phyloP scores from a whole-genome alignment of 2,113 vertebrate genomes.

The Hippopotamus amphibius region DNA sequence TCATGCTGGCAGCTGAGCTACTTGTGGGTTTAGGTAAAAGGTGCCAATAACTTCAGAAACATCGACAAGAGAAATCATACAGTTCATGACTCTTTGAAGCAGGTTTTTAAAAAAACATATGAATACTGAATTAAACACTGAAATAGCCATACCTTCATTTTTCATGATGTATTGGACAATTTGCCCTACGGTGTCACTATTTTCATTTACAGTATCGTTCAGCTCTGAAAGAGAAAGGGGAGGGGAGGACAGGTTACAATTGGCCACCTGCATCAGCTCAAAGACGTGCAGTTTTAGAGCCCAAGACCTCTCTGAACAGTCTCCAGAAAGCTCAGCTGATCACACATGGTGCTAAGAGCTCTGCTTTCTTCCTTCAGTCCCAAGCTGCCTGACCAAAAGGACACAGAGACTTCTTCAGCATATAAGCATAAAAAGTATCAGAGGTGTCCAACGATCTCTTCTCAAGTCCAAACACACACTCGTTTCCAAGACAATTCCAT shows the following conservation, averaged over 20 bases:
- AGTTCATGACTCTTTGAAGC: neutral
- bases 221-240: conserved; percentile 86
- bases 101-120: neutral
- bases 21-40: neutral
- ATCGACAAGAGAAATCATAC: fast-evolving
- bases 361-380: neutral
- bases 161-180: conserved; percentile 98
- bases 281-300: neutral
- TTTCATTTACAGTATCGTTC: conserved; percentile 93
- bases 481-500: neutral
- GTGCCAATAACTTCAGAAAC: neutral
- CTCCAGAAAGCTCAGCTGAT: neutral
- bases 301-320: neutral
- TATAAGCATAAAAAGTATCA: neutral
- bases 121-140: neutral
- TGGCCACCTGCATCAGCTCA: neutral
- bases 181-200: conserved; percentile 95
- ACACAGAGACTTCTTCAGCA: neutral
- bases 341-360: fast-evolving
- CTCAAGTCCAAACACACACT: neutral
- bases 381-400: fast-evolving
- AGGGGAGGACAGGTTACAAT: neutral
- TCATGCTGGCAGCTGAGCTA: neutral
- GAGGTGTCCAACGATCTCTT: neutral
- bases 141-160: conserved; percentile 93